Conservation (phyloP, 2,888 invertebrate genomes). For the Nomada ferruginata region DNA sequence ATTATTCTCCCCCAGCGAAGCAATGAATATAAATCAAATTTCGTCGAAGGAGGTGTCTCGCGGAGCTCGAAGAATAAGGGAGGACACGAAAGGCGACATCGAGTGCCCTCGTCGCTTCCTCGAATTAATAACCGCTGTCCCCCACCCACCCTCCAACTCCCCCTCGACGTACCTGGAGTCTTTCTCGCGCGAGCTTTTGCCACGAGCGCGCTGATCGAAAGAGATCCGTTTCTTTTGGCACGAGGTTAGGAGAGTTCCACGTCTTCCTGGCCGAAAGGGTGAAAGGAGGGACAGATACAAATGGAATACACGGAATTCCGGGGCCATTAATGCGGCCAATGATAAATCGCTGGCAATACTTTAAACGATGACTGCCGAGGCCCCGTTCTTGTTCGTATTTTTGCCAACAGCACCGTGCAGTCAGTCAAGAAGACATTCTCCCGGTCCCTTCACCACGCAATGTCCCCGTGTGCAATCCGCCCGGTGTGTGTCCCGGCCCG, state of each 20-base stretch:
- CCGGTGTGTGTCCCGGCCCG: conserved; percentile 24
- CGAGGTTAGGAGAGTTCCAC: conserved; percentile 73
- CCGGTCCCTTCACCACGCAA: conserved; percentile 13
- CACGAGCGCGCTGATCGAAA: conserved; percentile 70
- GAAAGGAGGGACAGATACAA: conserved; percentile 78
- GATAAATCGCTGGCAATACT: conserved; percentile 81
- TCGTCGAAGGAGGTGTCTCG: conserved; percentile 24
- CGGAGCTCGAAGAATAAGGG: conserved; percentile 24
- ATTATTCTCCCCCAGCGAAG: conserved; percentile 15
- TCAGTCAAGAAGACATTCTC: conserved; percentile 70
- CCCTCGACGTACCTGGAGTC: conserved; percentile 22
- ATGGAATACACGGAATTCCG: conserved; percentile 81
- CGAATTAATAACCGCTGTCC: conserved; percentile 65
- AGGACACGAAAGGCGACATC: conserved; percentile 39
- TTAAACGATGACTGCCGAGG: conserved; percentile 80
- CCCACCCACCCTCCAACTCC: conserved; percentile 11
- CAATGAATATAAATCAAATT: conserved; percentile 52
- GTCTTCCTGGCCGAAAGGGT: conserved; percentile 57
- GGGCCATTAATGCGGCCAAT: conserved; percentile 79
- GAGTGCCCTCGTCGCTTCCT: conserved; percentile 56
- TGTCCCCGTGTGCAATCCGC: conserved; percentile 25
- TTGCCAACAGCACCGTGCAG: conserved; percentile 72
- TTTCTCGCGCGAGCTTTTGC: conserved; percentile 53
- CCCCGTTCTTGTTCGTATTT: conserved; percentile 76
- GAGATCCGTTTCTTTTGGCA: conserved; percentile 72